A percentile compares a stretch with the other conserved stretches of the same genome.
Conservation (phyloP, 2,888 invertebrate genomes). For the Acanthoscelides obtectus region DNA sequence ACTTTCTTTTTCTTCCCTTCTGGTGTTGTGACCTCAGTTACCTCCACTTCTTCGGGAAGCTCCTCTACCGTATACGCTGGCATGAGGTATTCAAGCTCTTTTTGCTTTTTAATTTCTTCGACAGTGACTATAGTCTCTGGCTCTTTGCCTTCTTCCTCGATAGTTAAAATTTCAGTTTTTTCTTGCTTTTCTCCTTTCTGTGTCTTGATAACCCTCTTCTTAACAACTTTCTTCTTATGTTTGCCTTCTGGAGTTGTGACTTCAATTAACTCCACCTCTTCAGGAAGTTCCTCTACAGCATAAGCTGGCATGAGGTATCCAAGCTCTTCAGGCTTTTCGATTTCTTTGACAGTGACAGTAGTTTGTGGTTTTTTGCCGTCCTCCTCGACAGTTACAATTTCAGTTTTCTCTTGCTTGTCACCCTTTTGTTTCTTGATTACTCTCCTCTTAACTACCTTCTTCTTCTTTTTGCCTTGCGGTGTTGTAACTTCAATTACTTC, state of each 20-base stretch:
- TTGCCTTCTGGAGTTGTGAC: conserved; percentile 27
- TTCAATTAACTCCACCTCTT: conserved; percentile 26
- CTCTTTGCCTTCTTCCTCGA: conserved; percentile 36
- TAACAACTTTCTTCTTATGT: conserved; percentile 23
- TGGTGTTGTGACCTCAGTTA: conserved; percentile 37
- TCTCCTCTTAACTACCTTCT: conserved; percentile 40
- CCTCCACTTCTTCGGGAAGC: conserved; percentile 27
- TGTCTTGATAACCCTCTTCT: conserved; percentile 45
- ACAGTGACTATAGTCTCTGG: conserved; percentile 31
- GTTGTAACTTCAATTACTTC: conserved; percentile 28
- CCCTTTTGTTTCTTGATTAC: conserved; percentile 29
- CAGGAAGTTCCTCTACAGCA: conserved; percentile 29
- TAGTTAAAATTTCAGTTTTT: conserved; percentile 44
- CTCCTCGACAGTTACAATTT: conserved; percentile 35
- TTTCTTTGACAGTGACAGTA: conserved; percentile 30
- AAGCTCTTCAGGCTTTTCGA: conserved; percentile 18
- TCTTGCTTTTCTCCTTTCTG: conserved; percentile 41
- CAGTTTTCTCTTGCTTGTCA: conserved; percentile 36
- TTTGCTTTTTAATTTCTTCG: conserved; percentile 25
- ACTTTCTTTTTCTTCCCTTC: conserved; percentile 37
- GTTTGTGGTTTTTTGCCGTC: conserved; percentile 23
- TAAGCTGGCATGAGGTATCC: conserved; percentile 5
- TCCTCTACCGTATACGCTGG: conserved; percentile 36
- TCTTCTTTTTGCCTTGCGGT: conserved; percentile 28
- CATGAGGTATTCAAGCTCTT: conserved; percentile 22